phyloP scores from a whole-genome alignment of 2,113 vertebrate species.

The Prietella phreatophila region DNA sequence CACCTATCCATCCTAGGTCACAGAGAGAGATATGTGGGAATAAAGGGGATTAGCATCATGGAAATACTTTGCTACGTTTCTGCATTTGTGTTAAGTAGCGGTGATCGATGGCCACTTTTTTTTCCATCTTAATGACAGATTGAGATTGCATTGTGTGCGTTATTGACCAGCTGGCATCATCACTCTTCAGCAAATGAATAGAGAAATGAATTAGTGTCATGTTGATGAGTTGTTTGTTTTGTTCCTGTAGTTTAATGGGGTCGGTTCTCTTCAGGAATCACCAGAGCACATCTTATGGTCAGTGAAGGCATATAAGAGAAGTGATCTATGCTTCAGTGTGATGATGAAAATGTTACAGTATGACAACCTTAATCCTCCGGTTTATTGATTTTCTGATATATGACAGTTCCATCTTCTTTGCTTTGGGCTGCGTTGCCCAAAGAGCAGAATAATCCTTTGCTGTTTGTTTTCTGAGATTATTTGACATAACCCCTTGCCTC shows the following conservation, averaged over 20 bases:
- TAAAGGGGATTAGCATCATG: constrained; percentile 62
- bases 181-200: constrained; percentile 44
- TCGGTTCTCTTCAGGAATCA: constrained; percentile 46
- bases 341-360: constrained; percentile 29
- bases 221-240: constrained; percentile 52
- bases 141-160: constrained; percentile 35
- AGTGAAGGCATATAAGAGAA: constrained; percentile 23
- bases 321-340: constrained; percentile 30
- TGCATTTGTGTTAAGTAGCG: constrained; percentile 54
- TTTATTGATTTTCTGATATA: constrained; percentile 39
- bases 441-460: constrained; percentile 26
- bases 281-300: constrained; percentile 34
- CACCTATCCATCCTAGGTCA: constrained; percentile 52
- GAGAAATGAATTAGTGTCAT: constrained; percentile 43
- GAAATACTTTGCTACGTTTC: constrained; percentile 64
- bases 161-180: constrained; percentile 49
- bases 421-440: constrained; percentile 12
- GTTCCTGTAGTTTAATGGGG: constrained; percentile 43
- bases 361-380: constrained; percentile 17
- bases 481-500: background rate
- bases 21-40: constrained; percentile 52
- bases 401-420: constrained; percentile 16
- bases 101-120: constrained; percentile 57
- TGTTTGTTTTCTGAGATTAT: constrained; percentile 19
- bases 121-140: constrained; percentile 45